Conservation (phyloP, 2,888 invertebrate genomes). For the Hyppa rectilinea region DNA sequence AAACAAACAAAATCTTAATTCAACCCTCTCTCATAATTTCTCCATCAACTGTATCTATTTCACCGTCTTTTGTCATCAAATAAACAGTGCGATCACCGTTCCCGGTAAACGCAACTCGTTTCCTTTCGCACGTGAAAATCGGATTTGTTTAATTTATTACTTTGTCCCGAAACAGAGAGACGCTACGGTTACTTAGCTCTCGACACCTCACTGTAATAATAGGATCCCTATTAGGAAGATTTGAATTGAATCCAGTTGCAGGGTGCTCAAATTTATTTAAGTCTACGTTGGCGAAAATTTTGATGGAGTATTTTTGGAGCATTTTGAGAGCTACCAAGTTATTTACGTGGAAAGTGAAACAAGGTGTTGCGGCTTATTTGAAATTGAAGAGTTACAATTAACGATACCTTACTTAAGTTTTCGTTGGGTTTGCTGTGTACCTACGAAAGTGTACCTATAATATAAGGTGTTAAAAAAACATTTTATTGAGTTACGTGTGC, state of each 20-base stretch:
- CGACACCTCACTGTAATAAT: conserved; percentile 88
- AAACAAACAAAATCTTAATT: conserved; percentile 26
- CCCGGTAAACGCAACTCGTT: conserved; percentile 75
- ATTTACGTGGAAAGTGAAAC: conserved; percentile 33
- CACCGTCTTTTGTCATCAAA: conserved; percentile 77
- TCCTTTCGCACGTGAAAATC: conserved; percentile 87
- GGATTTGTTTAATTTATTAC: conserved; percentile 90
- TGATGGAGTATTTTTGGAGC: conserved; percentile 57
- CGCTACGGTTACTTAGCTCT: conserved; percentile 87
- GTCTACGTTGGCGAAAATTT: conserved; percentile 65
- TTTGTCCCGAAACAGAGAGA: conserved; percentile 80
- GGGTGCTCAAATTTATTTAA: conserved; percentile 74
- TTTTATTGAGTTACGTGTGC: too few relatives aligned
- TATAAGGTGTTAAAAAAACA: too few relatives aligned
- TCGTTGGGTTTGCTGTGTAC: not conserved
- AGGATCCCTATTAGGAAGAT: conserved; percentile 86
- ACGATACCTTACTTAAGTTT: conserved; percentile 32
- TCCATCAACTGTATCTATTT: conserved; percentile 61
- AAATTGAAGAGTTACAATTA: conserved; percentile 26
- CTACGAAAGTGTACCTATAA: too few relatives aligned
- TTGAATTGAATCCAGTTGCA: conserved; percentile 85
- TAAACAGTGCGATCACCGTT: conserved; percentile 80
- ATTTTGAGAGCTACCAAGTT: conserved; percentile 37
- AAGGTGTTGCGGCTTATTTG: conserved; percentile 34
- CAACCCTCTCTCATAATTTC: conserved; percentile 51